Conservation (phyloP, 2,797 vertebrate species). For the Chelidonichthys spinosus region DNA sequence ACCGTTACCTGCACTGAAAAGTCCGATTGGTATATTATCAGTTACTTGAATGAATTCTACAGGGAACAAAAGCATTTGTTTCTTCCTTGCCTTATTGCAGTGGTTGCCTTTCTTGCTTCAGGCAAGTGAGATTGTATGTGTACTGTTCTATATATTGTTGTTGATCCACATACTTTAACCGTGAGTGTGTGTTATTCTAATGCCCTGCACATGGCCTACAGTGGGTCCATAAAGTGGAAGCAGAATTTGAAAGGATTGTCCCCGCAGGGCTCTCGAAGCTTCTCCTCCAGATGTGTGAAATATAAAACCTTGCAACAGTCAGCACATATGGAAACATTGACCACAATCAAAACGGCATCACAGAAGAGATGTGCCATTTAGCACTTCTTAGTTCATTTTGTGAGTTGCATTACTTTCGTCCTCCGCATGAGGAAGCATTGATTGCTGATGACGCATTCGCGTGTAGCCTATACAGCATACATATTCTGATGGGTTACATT, state of each 20-base stretch:
- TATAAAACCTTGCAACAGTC: slow-evolving; percentile 6
- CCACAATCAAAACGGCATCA: slow-evolving; percentile 9
- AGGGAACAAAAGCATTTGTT: slow-evolving; percentile 15
- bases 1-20: too few species aligned
- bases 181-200: slow-evolving; percentile 15
- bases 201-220: slow-evolving; percentile 30
- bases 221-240: slow-evolving; percentile 29
- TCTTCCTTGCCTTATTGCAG: slow-evolving; percentile 6
- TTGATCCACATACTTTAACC: slow-evolving; percentile 26
- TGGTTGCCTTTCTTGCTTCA: slow-evolving; percentile 27
- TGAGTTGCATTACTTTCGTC: neutral
- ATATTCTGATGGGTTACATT: slow-evolving; percentile 45
- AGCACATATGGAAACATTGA: slow-evolving; percentile 5
- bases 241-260: slow-evolving; percentile 35
- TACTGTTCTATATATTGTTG: slow-evolving; percentile 27
- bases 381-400: neutral
- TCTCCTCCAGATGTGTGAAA: slow-evolving; percentile 7
- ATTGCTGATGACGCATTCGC: slow-evolving; percentile 3
- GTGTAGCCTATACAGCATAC: slow-evolving; percentile 10
- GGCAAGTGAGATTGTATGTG: slow-evolving; percentile 26
- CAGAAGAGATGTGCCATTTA: neutral
- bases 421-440: neutral
- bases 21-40: neutral
- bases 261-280: slow-evolving; percentile 14
- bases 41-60: slow-evolving; percentile 50